Conservation (phyloP, 2,797 vertebrate genomes). For the Chelmon rostratus region DNA sequence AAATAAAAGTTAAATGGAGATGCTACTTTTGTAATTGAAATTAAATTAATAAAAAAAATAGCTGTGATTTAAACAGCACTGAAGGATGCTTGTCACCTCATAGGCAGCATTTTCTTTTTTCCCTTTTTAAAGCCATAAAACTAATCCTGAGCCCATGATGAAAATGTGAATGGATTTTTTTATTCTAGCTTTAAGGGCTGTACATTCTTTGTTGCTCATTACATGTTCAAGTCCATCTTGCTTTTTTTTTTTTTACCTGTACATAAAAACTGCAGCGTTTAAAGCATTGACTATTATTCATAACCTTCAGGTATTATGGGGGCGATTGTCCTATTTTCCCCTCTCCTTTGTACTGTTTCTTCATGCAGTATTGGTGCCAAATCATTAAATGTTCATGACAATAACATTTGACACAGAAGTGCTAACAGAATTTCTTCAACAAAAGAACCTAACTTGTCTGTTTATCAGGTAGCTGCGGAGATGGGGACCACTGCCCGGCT, state of each 20-base stretch:
- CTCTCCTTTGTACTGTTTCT: not conserved
- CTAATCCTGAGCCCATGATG: constrained; percentile 51
- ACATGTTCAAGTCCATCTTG: constrained; percentile 15
- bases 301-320: not conserved
- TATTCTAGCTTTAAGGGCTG: constrained; percentile 13
- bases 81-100: constrained; percentile 5
- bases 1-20: constrained; percentile 25
- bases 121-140: constrained; percentile 47
- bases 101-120: constrained; percentile 25
- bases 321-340: not conserved
- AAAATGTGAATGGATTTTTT: constrained; percentile 36
- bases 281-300: not conserved
- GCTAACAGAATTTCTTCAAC: not conserved
- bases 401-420: not conserved
- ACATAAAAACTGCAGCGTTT: constrained; percentile 7
- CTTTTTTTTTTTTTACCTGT: constrained; percentile 2
- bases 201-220: constrained; percentile 41
- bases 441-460: not conserved
- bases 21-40: constrained; percentile 48
- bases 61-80: constrained; percentile 32
- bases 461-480: not conserved
- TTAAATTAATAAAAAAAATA: constrained; percentile 64
- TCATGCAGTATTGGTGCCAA: not conserved
- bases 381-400: constrained; percentile 31
- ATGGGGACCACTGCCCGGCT: not conserved